Evolutionary conservation across 2,113 vertebrate species (phyloP), one percentile per base, ranked within the genome.

Genomic region (Hyla sarda): DNA sequence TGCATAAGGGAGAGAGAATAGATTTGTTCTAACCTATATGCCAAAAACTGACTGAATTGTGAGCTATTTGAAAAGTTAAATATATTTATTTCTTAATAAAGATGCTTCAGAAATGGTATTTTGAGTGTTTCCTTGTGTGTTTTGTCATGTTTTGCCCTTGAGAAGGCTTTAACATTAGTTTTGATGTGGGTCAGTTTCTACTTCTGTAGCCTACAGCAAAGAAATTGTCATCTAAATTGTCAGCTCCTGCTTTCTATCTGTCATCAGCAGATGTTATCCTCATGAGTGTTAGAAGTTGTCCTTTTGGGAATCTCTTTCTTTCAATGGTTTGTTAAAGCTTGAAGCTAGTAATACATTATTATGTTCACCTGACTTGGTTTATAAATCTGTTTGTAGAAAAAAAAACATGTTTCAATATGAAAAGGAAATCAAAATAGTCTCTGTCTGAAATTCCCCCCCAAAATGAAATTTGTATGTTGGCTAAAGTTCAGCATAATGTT

Each of bases 201-300:
- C 74, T 80, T 62, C 58, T 25, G 54, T 47, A 60, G 32, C 78
- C 78, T 62, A 23, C 13, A 12, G 78, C 78, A 80, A 60, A 62
- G 32, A 80, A 80, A 80, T 80, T 80, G 78, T 80, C 78, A 80
- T 60, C 54, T 60, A 62, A 62, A 58, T 62, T 80, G 78, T 80
- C 56, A 80, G 56, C 56, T 80, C 32, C 56, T 80, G 37, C 78
- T 37, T 62, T 60, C 25, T 80, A 80, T 62, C 78, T 80, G 78
- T 80, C 78, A 80, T 62, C 78, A 28, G 56, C 78, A 80, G 78
- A 80, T 62, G 78, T 80, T 80, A 80, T 80, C 78, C 56, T 80
- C 56, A 37, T 62, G 78, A 80, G 78, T 58, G 50, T 56, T 45
- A 41, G 56, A 80, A 80, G 37, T 45, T 80, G 78, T 62, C 54